These are phyloP conservation scores for Apogon talboti DNA, from an alignment of 2,797 vertebrate genomes.

Conservation along the genomic window DNA sequence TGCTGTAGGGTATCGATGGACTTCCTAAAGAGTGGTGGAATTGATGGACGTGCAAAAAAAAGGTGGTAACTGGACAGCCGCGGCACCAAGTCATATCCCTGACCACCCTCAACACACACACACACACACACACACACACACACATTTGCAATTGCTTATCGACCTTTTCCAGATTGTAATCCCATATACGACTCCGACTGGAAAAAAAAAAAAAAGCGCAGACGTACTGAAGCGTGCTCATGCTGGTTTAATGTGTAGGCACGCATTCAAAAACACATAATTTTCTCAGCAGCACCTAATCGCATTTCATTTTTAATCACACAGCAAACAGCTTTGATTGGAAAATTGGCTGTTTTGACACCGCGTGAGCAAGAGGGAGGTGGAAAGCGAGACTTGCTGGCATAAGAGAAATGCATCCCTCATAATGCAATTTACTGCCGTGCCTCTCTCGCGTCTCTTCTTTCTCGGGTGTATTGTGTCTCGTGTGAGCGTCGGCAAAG, in stretches of 20 bases:
- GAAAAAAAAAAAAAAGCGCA: conserved; percentile 19
- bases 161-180: conserved; percentile 25
- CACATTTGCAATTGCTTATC: conserved; percentile 35
- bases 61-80: conserved; percentile 7
- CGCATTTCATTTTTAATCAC: conserved; percentile 59
- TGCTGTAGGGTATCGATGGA: neutral
- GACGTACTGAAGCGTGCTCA: conserved; percentile 6
- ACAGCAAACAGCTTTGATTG: conserved; percentile 52
- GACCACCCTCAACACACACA: neutral
- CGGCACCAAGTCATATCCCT: conserved; percentile 29
- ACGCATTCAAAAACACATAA: conserved; percentile 39
- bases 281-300: conserved; percentile 60
- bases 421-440: conserved; percentile 33
- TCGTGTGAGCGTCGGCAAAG: conserved; percentile 17
- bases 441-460: neutral
- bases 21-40: conserved; percentile 23
- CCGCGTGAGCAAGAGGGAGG: neutral
- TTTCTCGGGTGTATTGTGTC: conserved; percentile 5
- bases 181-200: conserved; percentile 18
- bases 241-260: conserved; percentile 19
- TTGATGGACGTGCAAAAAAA: conserved; percentile 29
- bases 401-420: conserved; percentile 11
- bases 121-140: too few species aligned
- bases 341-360: conserved; percentile 59
- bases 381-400: conserved; percentile 8